Base-by-base conservation (phyloP, 92 coral and sea anemone species). In the Bergia puertoricense region DNA sequence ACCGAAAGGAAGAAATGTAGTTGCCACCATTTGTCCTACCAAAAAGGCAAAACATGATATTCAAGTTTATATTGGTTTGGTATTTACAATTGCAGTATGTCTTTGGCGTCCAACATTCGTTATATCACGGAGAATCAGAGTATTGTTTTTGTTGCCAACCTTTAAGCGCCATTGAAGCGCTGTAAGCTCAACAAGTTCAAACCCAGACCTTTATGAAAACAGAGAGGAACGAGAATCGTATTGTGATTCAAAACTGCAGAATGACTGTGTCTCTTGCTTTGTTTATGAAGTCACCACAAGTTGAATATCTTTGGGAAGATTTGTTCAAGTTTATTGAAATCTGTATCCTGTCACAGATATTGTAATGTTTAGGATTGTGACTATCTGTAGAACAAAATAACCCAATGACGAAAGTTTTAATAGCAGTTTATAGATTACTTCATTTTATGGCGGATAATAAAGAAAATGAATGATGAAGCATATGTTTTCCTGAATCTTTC, bases 121-220 rank as follows among this genome's bases (percentile, higher is more conserved):
- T 42, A 51, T 30, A 51, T 30, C 41, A 41, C 67, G 30, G 9
- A 44, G 68, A 30, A 2, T 62, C 51, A 62, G 23, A 13, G 5
- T 6, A 15, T 81, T 81, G 85, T 81, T 81, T 62, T 39, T 62
- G 15, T 62, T 41, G 15, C 51, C 23, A 66, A 81, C 20, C 74
- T 81, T 62, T 81, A n/a, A 81, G 85, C 85, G 44, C 73, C 50
- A 57, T 9, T 6, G 36, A 81, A 62, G 85, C 74, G 54, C 74
- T 81, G 42, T 0, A 42, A 81, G 74, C 85, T 13, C 73, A 4
- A 5, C 48, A 62, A 62, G 85, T 81, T 74, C 40, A 39, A 57
- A 18, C 73, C 30, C 16, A 40, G 36, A 56, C 62, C 73, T 62
- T 81, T 62, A 62, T 40, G 36, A 81, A 81, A 81, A 62, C 82